phyloP scores from a whole-genome alignment of 2,888 invertebrate species.

The Malthinus flaveolus region DNA sequence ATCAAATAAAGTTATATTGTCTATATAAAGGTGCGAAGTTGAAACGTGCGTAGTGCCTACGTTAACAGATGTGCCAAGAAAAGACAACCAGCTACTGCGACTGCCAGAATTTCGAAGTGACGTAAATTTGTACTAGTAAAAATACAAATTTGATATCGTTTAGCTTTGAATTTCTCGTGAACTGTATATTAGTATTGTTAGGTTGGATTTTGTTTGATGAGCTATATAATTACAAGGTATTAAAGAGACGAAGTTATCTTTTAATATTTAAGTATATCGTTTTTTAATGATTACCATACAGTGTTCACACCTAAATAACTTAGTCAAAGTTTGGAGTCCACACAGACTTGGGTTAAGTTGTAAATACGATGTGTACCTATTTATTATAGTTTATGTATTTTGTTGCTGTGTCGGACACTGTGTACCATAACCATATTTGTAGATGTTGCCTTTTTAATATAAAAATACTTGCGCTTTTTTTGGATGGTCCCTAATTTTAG shows the following conservation, averaged over 20 bases:
- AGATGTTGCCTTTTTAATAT: slow-evolving; percentile 40
- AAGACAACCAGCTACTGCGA: slow-evolving; percentile 52
- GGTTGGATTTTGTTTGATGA: slow-evolving; percentile 24
- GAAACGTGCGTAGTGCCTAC: slow-evolving; percentile 48
- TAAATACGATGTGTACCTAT: slow-evolving; percentile 24
- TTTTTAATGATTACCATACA: slow-evolving; percentile 39
- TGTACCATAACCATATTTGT: slow-evolving; percentile 56
- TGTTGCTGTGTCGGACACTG: slow-evolving; percentile 40
- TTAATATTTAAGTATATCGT: slow-evolving; percentile 14
- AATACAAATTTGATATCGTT: not conserved
- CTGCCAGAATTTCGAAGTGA: slow-evolving; percentile 45
- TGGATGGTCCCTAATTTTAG: slow-evolving; percentile 35
- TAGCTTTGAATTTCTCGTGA: slow-evolving; percentile 11
- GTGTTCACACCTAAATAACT: slow-evolving; percentile 32
- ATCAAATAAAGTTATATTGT: slow-evolving; percentile 11
- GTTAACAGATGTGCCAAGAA: slow-evolving; percentile 51
- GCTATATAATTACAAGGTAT: slow-evolving; percentile 21
- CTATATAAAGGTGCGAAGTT: slow-evolving; percentile 17
- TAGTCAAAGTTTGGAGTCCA: slow-evolving; percentile 34
- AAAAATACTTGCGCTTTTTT: slow-evolving; percentile 33
- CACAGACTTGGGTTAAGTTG: slow-evolving; percentile 23
- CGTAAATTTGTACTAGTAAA: not conserved
- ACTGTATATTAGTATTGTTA: slow-evolving; percentile 30
- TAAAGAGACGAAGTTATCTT: slow-evolving; percentile 8
- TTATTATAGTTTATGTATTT: slow-evolving; percentile 27